Base-by-base conservation (phyloP, 2,113 vertebrate genomes). In the Muntiacus reevesi region DNA sequence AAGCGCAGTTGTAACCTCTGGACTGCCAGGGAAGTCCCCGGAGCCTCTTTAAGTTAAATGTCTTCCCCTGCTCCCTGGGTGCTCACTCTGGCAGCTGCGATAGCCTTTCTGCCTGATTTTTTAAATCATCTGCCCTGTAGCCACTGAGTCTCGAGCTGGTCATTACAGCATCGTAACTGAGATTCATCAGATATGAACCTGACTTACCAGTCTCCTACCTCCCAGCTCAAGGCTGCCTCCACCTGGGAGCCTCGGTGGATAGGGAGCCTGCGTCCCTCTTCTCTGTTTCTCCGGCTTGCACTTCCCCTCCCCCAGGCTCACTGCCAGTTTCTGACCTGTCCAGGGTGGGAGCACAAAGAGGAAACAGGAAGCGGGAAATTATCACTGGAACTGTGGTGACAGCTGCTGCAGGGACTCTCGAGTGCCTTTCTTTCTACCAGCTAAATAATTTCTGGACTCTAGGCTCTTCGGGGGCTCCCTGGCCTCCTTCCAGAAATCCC, bases 241-340 rank as follows among this genome's bases (percentile, higher is more conserved):
- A 0, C 1, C 30, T 47, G 27, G 87, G 82, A 47, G 19, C 83
- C 91, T 71, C 0, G 0, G 1, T 55, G 30, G 23, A 2, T 21
- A 2, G 50, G 30, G 25, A 62, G 43, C 88, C 74, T 59, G 40
- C 33, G 4, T 30, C 3, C 83, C 45, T 47, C n/a, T 52, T 10
- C 27, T 90, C 60, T 55, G 21, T 28, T 45, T 87, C 62, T 88
- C 62, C 2, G 3, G n/a, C 5, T 4, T 36, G 16, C 40, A 9
- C 45, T 74, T 84, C 6, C 43, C 27, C 43, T 27, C 21, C 45
- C 30, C 57, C 6, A 33, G 14, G 52, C 87, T 5, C 7, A 8
- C 67, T 47, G 85, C 87, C n/a, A 12, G 4, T 15, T 54, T 74
- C 50, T 71, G 59, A 47, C 59, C n/a, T 40, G 52, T 33, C 82